These are phyloP conservation scores for Drosophila teissieri DNA, from an alignment of 1,140 invertebrate genomes.

Conservation along the genomic window DNA sequence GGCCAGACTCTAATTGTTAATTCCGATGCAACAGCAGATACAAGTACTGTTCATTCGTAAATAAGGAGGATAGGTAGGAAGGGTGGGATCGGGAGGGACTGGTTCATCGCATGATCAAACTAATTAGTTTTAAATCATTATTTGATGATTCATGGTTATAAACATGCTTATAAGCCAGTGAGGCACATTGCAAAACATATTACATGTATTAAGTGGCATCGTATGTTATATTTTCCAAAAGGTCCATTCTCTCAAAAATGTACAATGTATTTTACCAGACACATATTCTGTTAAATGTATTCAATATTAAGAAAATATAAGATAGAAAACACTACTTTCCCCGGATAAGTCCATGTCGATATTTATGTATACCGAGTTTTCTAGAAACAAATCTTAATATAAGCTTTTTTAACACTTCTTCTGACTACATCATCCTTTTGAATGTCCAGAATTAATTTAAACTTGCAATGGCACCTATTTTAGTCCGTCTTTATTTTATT, in stretches of 20 bases:
- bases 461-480: background rate
- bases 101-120: slow-evolving; percentile 10
- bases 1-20: slow-evolving; percentile 76
- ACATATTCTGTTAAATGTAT: too few relatives aligned
- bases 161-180: background rate
- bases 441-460: background rate
- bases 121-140: slow-evolving; percentile 20
- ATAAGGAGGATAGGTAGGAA: background rate
- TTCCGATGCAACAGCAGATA: slow-evolving; percentile 33
- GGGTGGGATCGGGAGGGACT: background rate
- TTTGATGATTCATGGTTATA: slow-evolving; percentile 1
- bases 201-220: background rate
- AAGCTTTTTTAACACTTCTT: background rate
- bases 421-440: background rate
- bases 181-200: background rate
- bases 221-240: too few relatives aligned
- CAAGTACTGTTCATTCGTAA: background rate
- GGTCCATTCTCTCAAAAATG: too few relatives aligned
- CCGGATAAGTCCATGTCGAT: too few relatives aligned
- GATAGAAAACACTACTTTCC: too few relatives aligned
- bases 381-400: background rate
- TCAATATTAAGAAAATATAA: too few relatives aligned
- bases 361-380: too few relatives aligned
- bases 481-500: background rate
- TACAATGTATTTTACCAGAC: too few relatives aligned